Conservation (phyloP, 1,140 invertebrate genomes). For the Macrostomum lignano region DNA sequence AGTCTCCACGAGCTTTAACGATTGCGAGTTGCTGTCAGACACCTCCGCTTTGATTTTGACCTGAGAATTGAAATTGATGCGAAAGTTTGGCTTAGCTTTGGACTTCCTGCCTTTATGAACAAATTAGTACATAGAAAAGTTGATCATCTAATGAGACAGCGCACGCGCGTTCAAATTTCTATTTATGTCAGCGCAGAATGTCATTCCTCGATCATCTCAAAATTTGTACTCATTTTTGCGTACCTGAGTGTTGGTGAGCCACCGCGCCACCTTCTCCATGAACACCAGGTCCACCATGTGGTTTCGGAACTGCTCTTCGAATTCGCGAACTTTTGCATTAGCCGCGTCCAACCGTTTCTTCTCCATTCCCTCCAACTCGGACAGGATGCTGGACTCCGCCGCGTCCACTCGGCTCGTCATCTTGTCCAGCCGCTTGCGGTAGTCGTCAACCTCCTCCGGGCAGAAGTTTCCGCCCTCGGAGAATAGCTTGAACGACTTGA, state of each 20-base stretch:
- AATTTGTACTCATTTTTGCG: not conserved
- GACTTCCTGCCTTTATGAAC: no score
- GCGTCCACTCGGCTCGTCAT: conserved; percentile 20
- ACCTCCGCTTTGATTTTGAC: conserved; percentile 27
- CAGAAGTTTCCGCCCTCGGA: conserved; percentile 28
- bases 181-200: no score
- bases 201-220: no score
- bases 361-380: conserved; percentile 26
- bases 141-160: no score
- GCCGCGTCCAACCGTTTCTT: conserved; percentile 21
- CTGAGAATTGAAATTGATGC: no score
- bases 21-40: conserved; percentile 20
- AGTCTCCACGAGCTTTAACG: conserved; percentile 13
- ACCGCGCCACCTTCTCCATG: conserved; percentile 23
- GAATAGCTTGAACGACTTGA: conserved; percentile 28
- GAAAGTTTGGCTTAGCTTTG: no score
- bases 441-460: conserved; percentile 25
- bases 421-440: conserved; percentile 21
- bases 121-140: no score
- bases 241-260: conserved; percentile 22
- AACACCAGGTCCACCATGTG: conserved; percentile 27
- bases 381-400: conserved; percentile 22
- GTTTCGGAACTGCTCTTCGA: conserved; percentile 27
- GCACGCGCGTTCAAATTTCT: no score
- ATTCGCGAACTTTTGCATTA: conserved; percentile 18